Evolutionary conservation across 2,888 invertebrate species (phyloP).

Genomic region (Anarsia innoxiella): DNA sequence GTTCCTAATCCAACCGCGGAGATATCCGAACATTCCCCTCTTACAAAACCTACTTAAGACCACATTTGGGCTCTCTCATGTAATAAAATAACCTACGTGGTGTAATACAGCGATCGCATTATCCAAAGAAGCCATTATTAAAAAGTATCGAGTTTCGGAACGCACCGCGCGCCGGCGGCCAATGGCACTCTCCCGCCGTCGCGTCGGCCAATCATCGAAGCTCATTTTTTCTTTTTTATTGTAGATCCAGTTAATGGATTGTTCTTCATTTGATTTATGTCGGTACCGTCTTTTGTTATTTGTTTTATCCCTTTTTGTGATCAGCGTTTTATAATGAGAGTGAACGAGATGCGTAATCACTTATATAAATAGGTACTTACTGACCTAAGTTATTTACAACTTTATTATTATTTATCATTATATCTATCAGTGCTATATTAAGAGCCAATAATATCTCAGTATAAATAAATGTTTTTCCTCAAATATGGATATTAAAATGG

Average conservation of each 20-base stretch:
- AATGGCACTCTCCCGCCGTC: slow-evolving; percentile 52
- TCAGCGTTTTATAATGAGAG: no score
- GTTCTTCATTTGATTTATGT: slow-evolving; percentile 71
- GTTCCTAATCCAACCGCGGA: slow-evolving; percentile 46
- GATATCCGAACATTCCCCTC: slow-evolving; percentile 47
- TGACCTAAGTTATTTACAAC: no score
- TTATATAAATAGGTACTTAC: no score
- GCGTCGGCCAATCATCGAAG: slow-evolving; percentile 49
- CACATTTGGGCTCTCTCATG: slow-evolving; percentile 52
- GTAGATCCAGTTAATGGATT: slow-evolving; percentile 68
- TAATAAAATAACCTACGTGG: slow-evolving; percentile 65
- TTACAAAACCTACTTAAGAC: slow-evolving; percentile 49
- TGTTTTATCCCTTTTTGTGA: no score
- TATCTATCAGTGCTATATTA: no score
- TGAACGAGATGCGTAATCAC: no score
- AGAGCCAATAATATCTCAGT: no score
- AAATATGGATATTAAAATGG: no score
- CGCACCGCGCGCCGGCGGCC: slow-evolving; percentile 47
- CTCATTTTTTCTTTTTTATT: slow-evolving; percentile 53
- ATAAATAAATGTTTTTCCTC: no score
- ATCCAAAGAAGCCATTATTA: slow-evolving; percentile 73
- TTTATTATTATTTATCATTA: no score
- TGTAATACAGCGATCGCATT: slow-evolving; percentile 71
- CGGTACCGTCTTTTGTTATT: slow-evolving; percentile 37
- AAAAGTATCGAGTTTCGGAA: slow-evolving; percentile 73